Percentiles rank a stretch among this genome's conserved stretches.
phyloP scores from a whole-genome alignment of 2,888 invertebrate species.

The Margaritifera margaritifera region DNA sequence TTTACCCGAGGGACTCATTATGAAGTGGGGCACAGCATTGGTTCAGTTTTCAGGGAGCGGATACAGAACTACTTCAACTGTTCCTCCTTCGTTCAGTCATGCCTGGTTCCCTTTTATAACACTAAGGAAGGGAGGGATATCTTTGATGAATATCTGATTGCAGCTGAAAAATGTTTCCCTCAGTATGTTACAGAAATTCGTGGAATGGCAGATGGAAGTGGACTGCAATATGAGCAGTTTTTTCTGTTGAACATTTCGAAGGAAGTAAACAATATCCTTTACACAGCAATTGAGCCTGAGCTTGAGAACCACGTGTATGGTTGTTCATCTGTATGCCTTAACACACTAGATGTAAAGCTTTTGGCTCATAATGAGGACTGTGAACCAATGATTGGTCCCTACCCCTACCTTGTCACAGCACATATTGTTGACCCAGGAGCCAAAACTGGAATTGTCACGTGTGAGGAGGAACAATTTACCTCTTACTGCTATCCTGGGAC shows the following conservation, averaged over 20 bases:
- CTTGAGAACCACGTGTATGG: conserved; percentile 19
- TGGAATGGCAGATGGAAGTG: conserved; percentile 38
- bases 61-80: conserved; percentile 23
- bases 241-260: conserved; percentile 31
- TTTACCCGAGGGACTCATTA: conserved; percentile 26
- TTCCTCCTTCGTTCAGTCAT: conserved; percentile 12
- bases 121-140: conserved; percentile 16
- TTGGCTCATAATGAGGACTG: conserved; percentile 34
- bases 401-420: conserved; percentile 32
- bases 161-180: conserved; percentile 26
- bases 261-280: conserved; percentile 17
- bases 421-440: conserved; percentile 18
- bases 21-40: conserved; percentile 36
- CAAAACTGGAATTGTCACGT: no score
- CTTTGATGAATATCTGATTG: conserved; percentile 19
- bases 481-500: conserved; percentile 31
- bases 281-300: not conserved
- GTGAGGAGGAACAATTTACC: conserved; percentile 29
- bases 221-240: conserved; percentile 31
- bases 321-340: conserved; percentile 35
- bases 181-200: conserved; percentile 33
- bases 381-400: conserved; percentile 27
- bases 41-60: conserved; percentile 20
- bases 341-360: conserved; percentile 17
- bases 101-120: conserved; percentile 25